These are phyloP conservation scores for Bradypus variegatus DNA, from an alignment of 2,797 vertebrate species.

Conservation along the genomic window DNA sequence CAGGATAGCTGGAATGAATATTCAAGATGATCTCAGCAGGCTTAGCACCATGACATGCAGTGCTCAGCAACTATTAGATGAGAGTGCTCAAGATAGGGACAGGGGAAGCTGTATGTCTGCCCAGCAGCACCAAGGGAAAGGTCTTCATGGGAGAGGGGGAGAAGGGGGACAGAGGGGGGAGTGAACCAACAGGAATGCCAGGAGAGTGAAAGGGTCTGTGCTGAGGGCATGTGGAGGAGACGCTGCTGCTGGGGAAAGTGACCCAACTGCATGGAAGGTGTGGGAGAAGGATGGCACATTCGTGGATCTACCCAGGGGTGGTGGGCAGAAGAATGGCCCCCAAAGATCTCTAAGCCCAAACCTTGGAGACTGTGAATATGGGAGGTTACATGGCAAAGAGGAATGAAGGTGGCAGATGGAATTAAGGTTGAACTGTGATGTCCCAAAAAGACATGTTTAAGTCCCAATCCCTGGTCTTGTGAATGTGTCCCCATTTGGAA, in stretches of 20 bases:
- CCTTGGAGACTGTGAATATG: neutral
- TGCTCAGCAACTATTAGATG: neutral
- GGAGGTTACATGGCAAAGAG: neutral
- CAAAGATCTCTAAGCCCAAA: neutral
- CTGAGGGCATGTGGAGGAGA: neutral
- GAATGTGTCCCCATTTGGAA: too few species aligned
- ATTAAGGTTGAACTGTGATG: too few species aligned
- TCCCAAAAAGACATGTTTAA: too few species aligned
- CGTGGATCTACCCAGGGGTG: neutral
- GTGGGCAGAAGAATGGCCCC: neutral
- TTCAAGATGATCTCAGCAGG: neutral
- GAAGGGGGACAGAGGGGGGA: neutral
- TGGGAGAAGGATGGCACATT: neutral
- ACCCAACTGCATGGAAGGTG: neutral
- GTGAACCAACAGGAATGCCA: neutral
- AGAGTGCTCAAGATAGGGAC: fast-evolving
- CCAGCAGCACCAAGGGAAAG: neutral
- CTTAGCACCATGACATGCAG: neutral
- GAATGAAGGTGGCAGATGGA: neutral
- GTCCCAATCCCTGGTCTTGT: too few species aligned
- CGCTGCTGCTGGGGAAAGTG: neutral
- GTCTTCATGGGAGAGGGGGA: neutral
- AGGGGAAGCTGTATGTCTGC: neutral
- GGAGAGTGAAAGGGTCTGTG: neutral
- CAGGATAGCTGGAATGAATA: neutral